phyloP scores from a whole-genome alignment of 2,888 invertebrate genomes.

The Amphipoea oculea region DNA sequence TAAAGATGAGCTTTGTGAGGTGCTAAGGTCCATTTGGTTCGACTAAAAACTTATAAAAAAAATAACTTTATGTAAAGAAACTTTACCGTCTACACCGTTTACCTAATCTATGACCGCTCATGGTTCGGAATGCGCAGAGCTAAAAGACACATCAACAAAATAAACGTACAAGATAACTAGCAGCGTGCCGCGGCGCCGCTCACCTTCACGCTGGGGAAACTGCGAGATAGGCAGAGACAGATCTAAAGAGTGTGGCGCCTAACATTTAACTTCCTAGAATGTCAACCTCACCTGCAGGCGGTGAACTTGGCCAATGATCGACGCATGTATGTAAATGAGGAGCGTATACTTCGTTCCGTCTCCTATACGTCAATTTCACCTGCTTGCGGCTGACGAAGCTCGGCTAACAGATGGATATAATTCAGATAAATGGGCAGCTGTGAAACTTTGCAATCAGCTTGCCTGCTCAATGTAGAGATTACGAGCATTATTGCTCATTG shows the following conservation, averaged over 20 bases:
- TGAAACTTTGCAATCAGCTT: not conserved
- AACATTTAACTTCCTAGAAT: slow-evolving; percentile 34
- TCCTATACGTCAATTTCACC: slow-evolving; percentile 31
- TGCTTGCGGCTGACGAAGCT: slow-evolving; percentile 25
- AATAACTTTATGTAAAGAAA: not conserved
- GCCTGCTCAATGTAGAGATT: not conserved
- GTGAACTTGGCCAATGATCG: slow-evolving; percentile 37
- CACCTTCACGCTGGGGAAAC: slow-evolving; percentile 56
- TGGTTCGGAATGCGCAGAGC: slow-evolving; percentile 84
- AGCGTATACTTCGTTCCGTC: slow-evolving; percentile 19
- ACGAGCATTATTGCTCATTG: not conserved
- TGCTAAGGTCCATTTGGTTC: not conserved
- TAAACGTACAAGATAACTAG: slow-evolving; percentile 83
- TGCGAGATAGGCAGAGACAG: slow-evolving; percentile 56
- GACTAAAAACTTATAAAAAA: not conserved
- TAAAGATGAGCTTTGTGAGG: not conserved
- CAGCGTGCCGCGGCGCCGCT: slow-evolving; percentile 67
- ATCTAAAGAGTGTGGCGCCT: slow-evolving; percentile 31
- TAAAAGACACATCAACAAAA: slow-evolving; percentile 87
- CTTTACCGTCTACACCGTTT: slow-evolving; percentile 25
- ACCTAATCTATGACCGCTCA: slow-evolving; percentile 74
- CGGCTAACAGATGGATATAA: slow-evolving; percentile 24
- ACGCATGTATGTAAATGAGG: slow-evolving; percentile 46
- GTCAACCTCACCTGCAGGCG: slow-evolving; percentile 36
- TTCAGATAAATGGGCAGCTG: slow-evolving; percentile 13